Evolutionary conservation across 2,113 vertebrate species (phyloP).

Genomic region (Smithornis capensis): DNA sequence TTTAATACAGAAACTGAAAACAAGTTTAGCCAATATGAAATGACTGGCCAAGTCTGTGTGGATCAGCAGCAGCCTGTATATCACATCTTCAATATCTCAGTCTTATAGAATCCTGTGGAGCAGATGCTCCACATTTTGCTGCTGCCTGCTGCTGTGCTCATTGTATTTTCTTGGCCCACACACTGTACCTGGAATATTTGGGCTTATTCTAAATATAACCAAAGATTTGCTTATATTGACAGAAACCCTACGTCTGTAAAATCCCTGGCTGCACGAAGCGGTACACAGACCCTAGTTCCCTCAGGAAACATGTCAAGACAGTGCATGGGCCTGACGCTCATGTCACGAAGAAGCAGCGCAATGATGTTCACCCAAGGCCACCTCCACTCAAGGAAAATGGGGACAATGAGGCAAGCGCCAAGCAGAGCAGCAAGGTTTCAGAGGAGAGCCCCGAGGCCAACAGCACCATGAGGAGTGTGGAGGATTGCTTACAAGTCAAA

Average conservation of each 20-base stretch:
- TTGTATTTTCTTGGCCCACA: not conserved
- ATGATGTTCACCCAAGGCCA: slow-evolving; percentile 79
- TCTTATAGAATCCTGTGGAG: not conserved
- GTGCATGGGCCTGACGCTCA: slow-evolving; percentile 96
- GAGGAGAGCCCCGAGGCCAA: slow-evolving; percentile 82
- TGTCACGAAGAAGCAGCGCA: slow-evolving; percentile 94
- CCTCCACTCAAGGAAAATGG: slow-evolving; percentile 84
- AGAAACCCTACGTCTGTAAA: slow-evolving; percentile 99
- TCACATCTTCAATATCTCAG: not conserved
- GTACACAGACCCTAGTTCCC: slow-evolving; percentile 97
- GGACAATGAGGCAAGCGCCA: slow-evolving; percentile 82
- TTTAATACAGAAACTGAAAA: slow-evolving; percentile 44
- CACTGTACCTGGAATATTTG: not conserved
- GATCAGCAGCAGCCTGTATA: not conserved
- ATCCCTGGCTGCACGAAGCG: slow-evolving; percentile 96
- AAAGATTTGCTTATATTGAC: slow-evolving; percentile 4
- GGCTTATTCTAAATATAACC: slow-evolving; percentile 19
- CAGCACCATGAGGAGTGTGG: slow-evolving; percentile 78
- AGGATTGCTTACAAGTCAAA: slow-evolving; percentile 87
- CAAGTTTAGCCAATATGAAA: slow-evolving; percentile 24
- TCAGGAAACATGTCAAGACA: slow-evolving; percentile 97
- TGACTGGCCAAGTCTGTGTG: not conserved
- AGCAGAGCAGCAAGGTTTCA: slow-evolving; percentile 69
- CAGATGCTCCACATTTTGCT: slow-evolving; percentile 13
- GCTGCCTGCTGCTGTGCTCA: not conserved